Conservation (phyloP, 2,113 vertebrate genomes). For the Otus sunia region DNA sequence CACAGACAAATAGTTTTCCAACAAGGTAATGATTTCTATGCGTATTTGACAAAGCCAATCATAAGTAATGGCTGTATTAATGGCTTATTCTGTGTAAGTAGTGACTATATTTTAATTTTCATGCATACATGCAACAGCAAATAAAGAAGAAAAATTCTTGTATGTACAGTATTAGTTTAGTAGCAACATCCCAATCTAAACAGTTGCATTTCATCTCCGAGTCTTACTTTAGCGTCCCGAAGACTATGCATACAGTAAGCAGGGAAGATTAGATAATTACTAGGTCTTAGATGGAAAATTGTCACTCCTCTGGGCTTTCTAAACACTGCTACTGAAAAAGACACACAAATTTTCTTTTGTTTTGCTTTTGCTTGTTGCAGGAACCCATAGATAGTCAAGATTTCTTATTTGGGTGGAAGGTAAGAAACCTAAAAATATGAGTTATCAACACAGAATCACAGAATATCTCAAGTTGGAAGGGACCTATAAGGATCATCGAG, state of each 20-base stretch:
- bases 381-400: not conserved
- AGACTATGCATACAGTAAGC: accelerated
- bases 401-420: not conserved
- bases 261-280: not conserved
- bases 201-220: not conserved
- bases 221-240: not conserved
- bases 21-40: not conserved
- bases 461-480: not conserved
- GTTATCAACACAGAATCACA: not conserved
- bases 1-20: not conserved
- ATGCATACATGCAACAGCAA: not conserved
- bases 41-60: not conserved
- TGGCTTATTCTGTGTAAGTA: not conserved
- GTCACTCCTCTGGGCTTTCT: not conserved
- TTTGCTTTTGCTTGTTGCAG: not conserved
- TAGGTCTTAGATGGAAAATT: not conserved
- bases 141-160: not conserved
- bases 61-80: not conserved
- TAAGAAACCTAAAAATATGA: not conserved
- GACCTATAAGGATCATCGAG: not conserved
- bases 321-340: not conserved
- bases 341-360: not conserved
- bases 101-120: not conserved
- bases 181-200: not conserved
- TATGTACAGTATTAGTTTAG: not conserved